phyloP scores from a whole-genome alignment of 2,888 invertebrate species.

The Zaprionus obscuricornis region DNA sequence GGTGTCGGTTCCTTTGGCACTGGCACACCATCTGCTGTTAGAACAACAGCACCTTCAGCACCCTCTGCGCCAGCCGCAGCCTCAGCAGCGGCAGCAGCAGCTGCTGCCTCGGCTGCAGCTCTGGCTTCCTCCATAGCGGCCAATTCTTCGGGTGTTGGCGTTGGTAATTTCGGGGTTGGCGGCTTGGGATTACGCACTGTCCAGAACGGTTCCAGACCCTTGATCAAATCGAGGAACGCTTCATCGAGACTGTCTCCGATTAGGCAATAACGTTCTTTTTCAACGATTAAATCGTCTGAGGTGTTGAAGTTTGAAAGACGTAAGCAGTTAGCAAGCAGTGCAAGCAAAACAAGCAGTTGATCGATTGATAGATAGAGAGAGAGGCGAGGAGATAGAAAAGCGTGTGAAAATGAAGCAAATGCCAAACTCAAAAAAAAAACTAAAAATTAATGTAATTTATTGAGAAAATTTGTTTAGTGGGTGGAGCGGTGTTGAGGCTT shows the following conservation, averaged over 20 bases:
- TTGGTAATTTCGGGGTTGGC: constrained; percentile 82
- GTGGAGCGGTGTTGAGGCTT: neutral
- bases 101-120: constrained; percentile 78
- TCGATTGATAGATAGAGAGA: constrained; percentile 40
- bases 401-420: constrained; percentile 51
- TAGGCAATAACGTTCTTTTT: constrained; percentile 96
- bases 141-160: constrained; percentile 81
- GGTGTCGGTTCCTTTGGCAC: constrained; percentile 71
- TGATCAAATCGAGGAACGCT: constrained; percentile 93
- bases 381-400: constrained; percentile 55
- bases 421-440: constrained; percentile 47
- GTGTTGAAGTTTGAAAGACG: constrained; percentile 14
- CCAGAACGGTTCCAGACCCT: constrained; percentile 85
- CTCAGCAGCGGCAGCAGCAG: constrained; percentile 70
- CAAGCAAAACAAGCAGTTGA: constrained; percentile 51
- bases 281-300: constrained; percentile 92
- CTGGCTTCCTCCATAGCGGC: constrained; percentile 81
- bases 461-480: constrained; percentile 19
- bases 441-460: constrained; percentile 41
- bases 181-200: constrained; percentile 83
- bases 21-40: constrained; percentile 50
- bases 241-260: constrained; percentile 97
- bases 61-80: constrained; percentile 68
- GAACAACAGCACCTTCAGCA: constrained; percentile 49
- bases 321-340: constrained; percentile 54